phyloP scores from a whole-genome alignment of 1,140 invertebrate genomes.

The Kradibia gibbosae region DNA sequence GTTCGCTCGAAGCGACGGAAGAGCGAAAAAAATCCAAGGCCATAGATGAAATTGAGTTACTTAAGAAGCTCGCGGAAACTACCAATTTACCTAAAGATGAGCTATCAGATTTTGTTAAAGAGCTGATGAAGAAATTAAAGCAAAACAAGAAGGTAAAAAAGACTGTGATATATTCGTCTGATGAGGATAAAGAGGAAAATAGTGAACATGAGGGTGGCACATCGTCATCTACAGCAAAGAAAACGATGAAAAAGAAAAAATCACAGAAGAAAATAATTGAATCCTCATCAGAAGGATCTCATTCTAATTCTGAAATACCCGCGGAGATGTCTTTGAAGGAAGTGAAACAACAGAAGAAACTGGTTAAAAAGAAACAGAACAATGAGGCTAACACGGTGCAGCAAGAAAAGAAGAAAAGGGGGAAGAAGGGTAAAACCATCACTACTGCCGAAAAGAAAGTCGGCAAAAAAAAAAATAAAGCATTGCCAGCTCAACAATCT shows the following conservation, averaged over 20 bases:
- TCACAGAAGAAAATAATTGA: slow-evolving; percentile 17
- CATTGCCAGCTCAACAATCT: not conserved
- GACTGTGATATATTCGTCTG: slow-evolving; percentile 33
- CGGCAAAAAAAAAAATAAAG: not conserved
- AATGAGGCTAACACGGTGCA: not conserved
- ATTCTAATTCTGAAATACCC: not conserved
- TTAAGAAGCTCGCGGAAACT: not conserved
- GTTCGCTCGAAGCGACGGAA: not conserved
- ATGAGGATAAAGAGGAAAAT: slow-evolving; percentile 21
- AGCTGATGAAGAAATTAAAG: slow-evolving; percentile 23
- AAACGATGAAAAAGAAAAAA: slow-evolving; percentile 13
- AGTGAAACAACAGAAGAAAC: not conserved
- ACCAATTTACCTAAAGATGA: slow-evolving; percentile 1
- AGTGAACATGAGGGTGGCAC: not conserved
- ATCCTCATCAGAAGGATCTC: slow-evolving; percentile 25
- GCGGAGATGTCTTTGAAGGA: not conserved
- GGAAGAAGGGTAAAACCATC: slow-evolving; percentile 12
- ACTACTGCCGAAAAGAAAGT: not conserved
- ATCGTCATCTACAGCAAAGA: not conserved
- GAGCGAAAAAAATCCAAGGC: slow-evolving; percentile 22
- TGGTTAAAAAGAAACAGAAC: not conserved
- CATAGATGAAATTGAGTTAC: not conserved
- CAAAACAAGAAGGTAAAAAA: slow-evolving; percentile 40
- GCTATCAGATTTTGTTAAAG: slow-evolving; percentile 6
- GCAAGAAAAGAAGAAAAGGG: slow-evolving; percentile 27